Evolutionary conservation across 2,797 vertebrate genomes (phyloP).

Genomic region (Pachyuromys duprasi): DNA sequence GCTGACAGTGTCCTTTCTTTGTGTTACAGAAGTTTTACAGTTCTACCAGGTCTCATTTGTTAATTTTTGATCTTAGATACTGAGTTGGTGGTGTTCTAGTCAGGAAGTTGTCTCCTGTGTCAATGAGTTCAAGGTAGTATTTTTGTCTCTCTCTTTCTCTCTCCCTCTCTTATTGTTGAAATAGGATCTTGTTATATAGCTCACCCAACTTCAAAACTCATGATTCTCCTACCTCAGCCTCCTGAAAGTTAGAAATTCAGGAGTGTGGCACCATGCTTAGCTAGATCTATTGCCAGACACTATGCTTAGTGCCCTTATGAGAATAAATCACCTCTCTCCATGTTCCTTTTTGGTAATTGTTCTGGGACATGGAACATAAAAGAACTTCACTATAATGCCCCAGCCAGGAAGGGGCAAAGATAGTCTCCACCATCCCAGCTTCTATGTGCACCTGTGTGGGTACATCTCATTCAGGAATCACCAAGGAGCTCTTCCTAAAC

Average conservation of each 20-base stretch:
- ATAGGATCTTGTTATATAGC: not conserved
- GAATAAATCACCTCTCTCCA: not conserved
- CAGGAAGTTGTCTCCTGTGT: no score
- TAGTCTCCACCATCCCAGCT: rapidly evolving
- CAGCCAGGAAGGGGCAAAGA: not conserved
- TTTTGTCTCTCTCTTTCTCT: not conserved
- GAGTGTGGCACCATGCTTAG: no score
- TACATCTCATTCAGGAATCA: rapidly evolving
- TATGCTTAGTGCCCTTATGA: rapidly evolving
- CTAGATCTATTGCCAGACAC: rapidly evolving
- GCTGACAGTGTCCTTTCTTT: no score
- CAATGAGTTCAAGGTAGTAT: no score
- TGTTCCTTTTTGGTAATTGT: not conserved
- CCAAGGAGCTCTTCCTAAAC: not conserved
- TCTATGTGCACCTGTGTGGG: not conserved
- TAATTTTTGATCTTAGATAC: no score
- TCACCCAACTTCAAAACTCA: not conserved
- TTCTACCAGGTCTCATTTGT: no score
- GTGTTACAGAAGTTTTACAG: no score
- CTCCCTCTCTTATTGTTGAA: not conserved
- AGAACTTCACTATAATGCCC: no score
- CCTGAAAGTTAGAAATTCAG: not conserved
- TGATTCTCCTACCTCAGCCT: not conserved
- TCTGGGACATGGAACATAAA: rapidly evolving
- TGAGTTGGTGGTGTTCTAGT: no score